Conservation (phyloP, 1,140 invertebrate species). For the Trichonephila inaurata region DNA sequence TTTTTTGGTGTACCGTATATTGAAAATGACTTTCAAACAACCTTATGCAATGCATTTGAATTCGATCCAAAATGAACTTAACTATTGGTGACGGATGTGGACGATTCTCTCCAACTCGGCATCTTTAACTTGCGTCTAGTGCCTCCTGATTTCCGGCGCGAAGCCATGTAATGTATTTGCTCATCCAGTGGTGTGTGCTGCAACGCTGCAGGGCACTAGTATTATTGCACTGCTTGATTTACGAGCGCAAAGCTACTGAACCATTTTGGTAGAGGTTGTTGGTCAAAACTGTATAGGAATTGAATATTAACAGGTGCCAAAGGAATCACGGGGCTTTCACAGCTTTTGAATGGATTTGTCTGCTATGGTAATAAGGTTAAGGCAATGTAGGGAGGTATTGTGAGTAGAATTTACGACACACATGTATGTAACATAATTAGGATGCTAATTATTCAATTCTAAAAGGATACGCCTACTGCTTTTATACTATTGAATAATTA, state of each 20-base stretch:
- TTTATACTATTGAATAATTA: no score
- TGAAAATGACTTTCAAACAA: background rate
- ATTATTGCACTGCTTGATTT: background rate
- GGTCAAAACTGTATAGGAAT: background rate
- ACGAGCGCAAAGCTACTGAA: background rate
- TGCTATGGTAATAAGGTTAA: background rate
- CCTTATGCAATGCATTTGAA: no score
- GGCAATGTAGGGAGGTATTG: no score
- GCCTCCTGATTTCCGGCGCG: background rate
- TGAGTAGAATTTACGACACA: no score
- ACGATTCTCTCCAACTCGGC: background rate
- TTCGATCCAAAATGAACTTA: background rate
- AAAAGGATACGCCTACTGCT: no score
- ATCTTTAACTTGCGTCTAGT: background rate
- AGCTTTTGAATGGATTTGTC: background rate
- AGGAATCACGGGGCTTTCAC: background rate
- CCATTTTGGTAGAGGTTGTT: background rate
- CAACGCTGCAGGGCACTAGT: background rate
- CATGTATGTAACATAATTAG: no score
- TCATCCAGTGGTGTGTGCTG: background rate
- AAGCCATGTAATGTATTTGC: background rate
- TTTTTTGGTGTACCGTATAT: background rate
- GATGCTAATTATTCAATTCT: no score
- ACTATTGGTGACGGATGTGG: background rate
- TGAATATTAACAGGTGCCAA: conserved; percentile 33